These are phyloP conservation scores for Venusia cambrica DNA, from an alignment of 2,888 invertebrate species.

Conservation along the genomic window DNA sequence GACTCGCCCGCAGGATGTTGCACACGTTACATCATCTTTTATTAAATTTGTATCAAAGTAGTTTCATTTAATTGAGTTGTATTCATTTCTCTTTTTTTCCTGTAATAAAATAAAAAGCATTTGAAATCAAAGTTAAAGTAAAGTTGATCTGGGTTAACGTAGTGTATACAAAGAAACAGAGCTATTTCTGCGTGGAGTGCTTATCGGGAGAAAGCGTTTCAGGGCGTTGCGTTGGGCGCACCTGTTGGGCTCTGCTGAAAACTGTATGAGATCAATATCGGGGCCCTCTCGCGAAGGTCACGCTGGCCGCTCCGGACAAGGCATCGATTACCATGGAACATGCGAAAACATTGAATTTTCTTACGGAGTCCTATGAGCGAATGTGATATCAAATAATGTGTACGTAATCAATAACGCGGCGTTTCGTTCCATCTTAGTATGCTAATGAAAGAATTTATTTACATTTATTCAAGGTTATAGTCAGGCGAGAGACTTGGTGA, in stretches of 20 bases:
- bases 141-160: slow-evolving; percentile 13
- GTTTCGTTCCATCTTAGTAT: slow-evolving; percentile 19
- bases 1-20: slow-evolving; percentile 24
- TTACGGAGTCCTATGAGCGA: not conserved
- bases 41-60: slow-evolving; percentile 13
- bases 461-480: slow-evolving; percentile 20
- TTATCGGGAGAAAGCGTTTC: slow-evolving; percentile 7
- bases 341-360: not conserved
- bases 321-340: slow-evolving; percentile 2
- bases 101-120: slow-evolving; percentile 23
- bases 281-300: slow-evolving; percentile 6
- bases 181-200: not conserved
- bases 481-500: slow-evolving; percentile 3
- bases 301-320: not conserved
- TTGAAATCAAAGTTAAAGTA: slow-evolving; percentile 23
- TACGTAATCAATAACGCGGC: no score
- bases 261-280: slow-evolving; percentile 12
- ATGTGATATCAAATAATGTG: slow-evolving; percentile 11
- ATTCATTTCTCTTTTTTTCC: slow-evolving; percentile 20
- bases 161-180: slow-evolving; percentile 6
- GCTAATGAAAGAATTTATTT: slow-evolving; percentile 20
- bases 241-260: slow-evolving; percentile 16
- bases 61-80: slow-evolving; percentile 13
- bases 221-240: slow-evolving; percentile 5
- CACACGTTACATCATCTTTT: slow-evolving; percentile 17